Conservation (phyloP, 2,797 vertebrate genomes). For the Babyrousa celebensis region DNA sequence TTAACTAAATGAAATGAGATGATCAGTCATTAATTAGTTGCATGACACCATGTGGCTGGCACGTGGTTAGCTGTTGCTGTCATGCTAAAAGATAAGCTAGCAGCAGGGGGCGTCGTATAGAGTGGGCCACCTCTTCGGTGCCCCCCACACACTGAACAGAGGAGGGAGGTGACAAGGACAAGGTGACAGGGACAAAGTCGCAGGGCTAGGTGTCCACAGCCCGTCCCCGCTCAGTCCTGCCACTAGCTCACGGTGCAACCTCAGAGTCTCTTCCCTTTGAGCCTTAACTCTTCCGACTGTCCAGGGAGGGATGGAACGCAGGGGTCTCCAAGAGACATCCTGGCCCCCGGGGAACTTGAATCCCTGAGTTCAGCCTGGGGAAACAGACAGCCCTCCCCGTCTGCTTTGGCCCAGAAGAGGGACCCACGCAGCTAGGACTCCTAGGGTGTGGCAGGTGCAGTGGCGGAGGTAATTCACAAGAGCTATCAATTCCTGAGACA, state of each 20-base stretch:
- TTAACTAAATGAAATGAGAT: background rate
- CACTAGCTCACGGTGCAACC: background rate
- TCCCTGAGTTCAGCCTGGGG: background rate
- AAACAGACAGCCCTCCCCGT: background rate
- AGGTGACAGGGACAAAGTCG: background rate
- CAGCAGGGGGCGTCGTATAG: background rate
- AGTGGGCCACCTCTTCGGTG: background rate
- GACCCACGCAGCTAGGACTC: background rate
- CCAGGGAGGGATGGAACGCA: fast-evolving
- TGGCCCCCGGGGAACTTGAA: background rate
- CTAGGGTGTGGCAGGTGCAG: fast-evolving
- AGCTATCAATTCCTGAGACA: background rate
- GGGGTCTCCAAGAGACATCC: background rate
- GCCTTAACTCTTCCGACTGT: background rate
- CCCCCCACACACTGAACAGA: background rate
- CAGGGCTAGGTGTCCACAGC: background rate
- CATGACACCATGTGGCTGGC: background rate
- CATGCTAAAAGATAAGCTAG: background rate
- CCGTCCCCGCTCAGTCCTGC: fast-evolving
- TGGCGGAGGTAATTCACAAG: fast-evolving
- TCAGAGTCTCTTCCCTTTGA: background rate
- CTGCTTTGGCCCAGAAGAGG: background rate
- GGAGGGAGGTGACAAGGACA: background rate
- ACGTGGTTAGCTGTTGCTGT: background rate
- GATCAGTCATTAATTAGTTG: background rate